Evolutionary conservation across 2,888 invertebrate species (phyloP), one percentile per base, ranked within the genome.

Genomic region (Esperia sulphurella): DNA sequence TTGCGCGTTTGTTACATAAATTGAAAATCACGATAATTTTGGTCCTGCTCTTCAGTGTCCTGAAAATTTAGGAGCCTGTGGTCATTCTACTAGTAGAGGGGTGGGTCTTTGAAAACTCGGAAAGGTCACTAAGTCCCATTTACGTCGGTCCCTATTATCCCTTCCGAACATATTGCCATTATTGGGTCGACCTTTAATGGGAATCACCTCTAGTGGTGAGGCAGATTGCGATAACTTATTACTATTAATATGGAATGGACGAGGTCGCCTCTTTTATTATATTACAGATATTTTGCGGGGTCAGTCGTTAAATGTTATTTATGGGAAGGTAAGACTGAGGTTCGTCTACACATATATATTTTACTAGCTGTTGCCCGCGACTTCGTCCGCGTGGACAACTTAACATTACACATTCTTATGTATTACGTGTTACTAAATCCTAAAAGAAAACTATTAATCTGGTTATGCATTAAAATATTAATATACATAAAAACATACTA

Each of bases 111-210:
- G 61, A 68, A 64, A 54, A 46, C 61, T 57, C 63, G 48, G 60
- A 63, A 67, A 77, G 72, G 75, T 71, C 75, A 75, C 76, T 71
- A 75, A 79, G 76, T 65, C 75, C 78, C 75, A 81, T 81, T 82
- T 76, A 75, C 63, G 79, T 78, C 79, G 59, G 65, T 57, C 73
- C 79, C 80, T 75, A 83, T 83, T 83, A 83, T 83, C 81, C 83
- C 70, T 69, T 68, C 59, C 57, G 73, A 84, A 81, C 82, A 75
- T 83, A 84, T 78, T 75, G 80, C 75, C 68, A 66, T 79, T 82
- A 82, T 78, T 72, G 72, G 69, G 68, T 69, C 51, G 79, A 77
- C 78, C 78, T 81, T 73, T 81, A 83, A 78, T 82, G 74, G 75
- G 65, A 71, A 77, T 76, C 73, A 73, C 73, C 74, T 71, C 59